phyloP scores from a whole-genome alignment of 1,140 invertebrate genomes.

The Drosophila littoralis region DNA sequence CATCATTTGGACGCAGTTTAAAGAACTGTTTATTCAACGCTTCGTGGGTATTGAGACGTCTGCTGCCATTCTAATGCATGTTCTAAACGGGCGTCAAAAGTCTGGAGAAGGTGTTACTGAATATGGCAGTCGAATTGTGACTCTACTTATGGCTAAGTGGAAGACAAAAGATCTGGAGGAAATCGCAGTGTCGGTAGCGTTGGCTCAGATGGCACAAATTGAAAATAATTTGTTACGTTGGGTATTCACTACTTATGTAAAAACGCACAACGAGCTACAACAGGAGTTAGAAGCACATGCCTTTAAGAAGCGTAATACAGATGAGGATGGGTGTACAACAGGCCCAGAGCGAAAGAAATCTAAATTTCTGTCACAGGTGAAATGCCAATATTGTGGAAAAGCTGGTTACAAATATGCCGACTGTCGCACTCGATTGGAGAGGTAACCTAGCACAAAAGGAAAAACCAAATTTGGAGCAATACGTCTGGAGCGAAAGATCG shows the following conservation, averaged over 20 bases:
- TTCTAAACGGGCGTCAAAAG: constrained; percentile 28
- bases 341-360: background rate
- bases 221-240: constrained; percentile 27
- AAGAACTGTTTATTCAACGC: constrained; percentile 8
- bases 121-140: constrained; percentile 39
- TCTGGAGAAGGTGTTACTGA: constrained; percentile 24
- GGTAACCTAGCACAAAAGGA: background rate
- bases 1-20: constrained; percentile 26
- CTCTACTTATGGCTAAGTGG: constrained; percentile 16
- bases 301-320: constrained; percentile 35
- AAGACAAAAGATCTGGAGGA: constrained; percentile 15
- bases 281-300: constrained; percentile 30
- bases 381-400: constrained; percentile 36
- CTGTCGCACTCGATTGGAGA: constrained; percentile 23
- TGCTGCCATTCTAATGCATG: no score
- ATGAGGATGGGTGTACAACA: constrained; percentile 1
- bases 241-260: constrained; percentile 20
- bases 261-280: constrained; percentile 28
- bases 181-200: constrained; percentile 21
- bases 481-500: constrained; percentile 22
- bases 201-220: constrained; percentile 42
- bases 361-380: background rate
- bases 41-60: no score
- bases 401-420: constrained; percentile 28
- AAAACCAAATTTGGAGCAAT: constrained; percentile 18